phyloP scores from a whole-genome alignment of 2,888 invertebrate genomes.

The Embidobia sp. region DNA sequence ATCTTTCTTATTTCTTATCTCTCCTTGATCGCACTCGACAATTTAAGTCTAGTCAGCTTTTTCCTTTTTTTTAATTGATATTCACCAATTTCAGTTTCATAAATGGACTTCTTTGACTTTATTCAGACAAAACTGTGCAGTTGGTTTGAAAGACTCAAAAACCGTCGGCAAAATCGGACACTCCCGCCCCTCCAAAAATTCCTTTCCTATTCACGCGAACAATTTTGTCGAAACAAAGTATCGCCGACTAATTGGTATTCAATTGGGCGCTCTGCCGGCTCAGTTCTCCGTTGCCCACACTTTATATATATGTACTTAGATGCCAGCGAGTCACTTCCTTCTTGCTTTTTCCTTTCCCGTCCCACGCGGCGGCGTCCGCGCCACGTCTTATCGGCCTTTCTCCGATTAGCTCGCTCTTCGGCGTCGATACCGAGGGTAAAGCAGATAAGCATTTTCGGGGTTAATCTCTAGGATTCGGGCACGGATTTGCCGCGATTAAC shows the following conservation, averaged over 20 bases:
- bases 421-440: conserved; percentile 24
- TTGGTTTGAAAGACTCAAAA: too few relatives aligned
- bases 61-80: too few relatives aligned
- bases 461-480: conserved; percentile 37
- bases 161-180: too few relatives aligned
- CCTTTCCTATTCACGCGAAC: too few relatives aligned
- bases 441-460: conserved; percentile 49
- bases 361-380: conserved; percentile 18
- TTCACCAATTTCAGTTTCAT: too few relatives aligned
- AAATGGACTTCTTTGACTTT: too few relatives aligned
- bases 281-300: not conserved
- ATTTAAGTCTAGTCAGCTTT: too few relatives aligned
- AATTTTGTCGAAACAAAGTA: too few relatives aligned
- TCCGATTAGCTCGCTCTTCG: conserved; percentile 28
- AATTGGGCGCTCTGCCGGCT: conserved; percentile 7
- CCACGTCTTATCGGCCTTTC: conserved; percentile 41
- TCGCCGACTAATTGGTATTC: conserved; percentile 23
- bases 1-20: too few relatives aligned
- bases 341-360: conserved; percentile 41
- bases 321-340: conserved; percentile 55
- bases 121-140: too few relatives aligned
- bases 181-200: too few relatives aligned
- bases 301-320: conserved; percentile 68
- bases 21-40: too few relatives aligned
- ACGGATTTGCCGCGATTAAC: conserved; percentile 54